These are phyloP conservation scores for Centrocercus urophasianus DNA, from an alignment of 2,113 vertebrate genomes.

Conservation along the genomic window DNA sequence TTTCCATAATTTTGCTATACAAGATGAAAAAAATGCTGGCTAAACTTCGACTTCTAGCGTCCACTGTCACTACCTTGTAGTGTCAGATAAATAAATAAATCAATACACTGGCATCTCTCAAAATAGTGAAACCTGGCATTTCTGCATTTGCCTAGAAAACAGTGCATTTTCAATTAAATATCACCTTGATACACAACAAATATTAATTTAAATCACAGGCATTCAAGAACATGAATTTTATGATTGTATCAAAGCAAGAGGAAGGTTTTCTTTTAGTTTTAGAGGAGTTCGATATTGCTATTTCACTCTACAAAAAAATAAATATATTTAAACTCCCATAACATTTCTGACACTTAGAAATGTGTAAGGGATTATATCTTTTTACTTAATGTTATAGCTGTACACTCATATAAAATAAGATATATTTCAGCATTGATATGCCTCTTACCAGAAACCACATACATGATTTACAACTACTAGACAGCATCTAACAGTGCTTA, in stretches of 20 bases:
- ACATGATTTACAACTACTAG: slow-evolving; percentile 4
- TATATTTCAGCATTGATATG: background rate
- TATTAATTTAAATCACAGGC: background rate
- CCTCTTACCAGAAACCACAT: background rate
- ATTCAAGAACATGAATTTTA: background rate
- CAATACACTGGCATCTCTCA: background rate
- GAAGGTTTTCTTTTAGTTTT: background rate
- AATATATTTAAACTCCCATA: background rate
- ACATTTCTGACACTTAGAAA: background rate
- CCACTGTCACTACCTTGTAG: background rate
- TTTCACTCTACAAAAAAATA: background rate
- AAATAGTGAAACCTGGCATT: background rate
- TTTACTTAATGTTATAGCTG: background rate
- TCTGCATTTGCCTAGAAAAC: background rate
- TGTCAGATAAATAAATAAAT: background rate
- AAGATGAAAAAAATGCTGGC: background rate
- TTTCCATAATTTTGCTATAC: background rate
- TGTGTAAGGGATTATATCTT: background rate
- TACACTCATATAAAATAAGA: background rate
- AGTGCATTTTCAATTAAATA: background rate
- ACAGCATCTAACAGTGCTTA: background rate
- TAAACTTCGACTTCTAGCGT: background rate
- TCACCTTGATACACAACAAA: background rate
- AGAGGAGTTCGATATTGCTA: background rate
- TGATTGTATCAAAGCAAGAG: background rate